Evolutionary conservation across 1,140 invertebrate genomes (phyloP).

Genomic region (Drosophila aff.): DNA sequence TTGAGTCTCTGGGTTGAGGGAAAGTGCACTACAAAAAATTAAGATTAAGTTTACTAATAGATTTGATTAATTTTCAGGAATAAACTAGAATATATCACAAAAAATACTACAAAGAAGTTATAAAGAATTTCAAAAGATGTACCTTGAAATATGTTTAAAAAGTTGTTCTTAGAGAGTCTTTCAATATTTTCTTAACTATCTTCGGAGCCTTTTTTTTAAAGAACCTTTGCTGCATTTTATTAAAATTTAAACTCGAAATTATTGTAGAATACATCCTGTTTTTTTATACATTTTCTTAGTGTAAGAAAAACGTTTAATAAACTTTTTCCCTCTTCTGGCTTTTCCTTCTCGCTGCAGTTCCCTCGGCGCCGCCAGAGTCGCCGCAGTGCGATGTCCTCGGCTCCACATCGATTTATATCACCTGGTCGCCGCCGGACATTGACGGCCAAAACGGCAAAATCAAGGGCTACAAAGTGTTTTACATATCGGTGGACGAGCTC

Average conservation of each 20-base stretch:
- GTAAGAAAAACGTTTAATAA: constrained; percentile 68
- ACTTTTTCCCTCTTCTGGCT: constrained; percentile 16
- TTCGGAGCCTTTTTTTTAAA: background rate
- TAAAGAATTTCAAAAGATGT: background rate
- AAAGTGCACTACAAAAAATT: constrained; percentile 10
- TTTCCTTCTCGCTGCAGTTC: constrained; percentile 86
- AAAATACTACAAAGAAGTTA: background rate
- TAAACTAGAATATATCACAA: background rate
- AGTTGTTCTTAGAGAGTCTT: background rate
- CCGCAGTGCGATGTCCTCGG: constrained; percentile 91
- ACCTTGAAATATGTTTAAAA: too few relatives aligned
- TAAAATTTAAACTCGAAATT: background rate
- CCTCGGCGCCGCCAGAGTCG: constrained; percentile 91
- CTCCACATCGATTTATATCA: constrained; percentile 93
- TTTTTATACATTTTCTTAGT: constrained; percentile 1
- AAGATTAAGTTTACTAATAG: background rate
- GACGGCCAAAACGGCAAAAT: constrained; percentile 94
- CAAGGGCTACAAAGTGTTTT: constrained; percentile 95
- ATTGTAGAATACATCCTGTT: too few relatives aligned
- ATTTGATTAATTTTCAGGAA: accelerated
- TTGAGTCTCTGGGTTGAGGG: background rate
- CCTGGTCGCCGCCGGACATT: constrained; percentile 93
- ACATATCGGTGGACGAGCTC: constrained; percentile 89
- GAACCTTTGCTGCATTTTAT: background rate
- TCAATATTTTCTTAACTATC: background rate